A percentile compares a stretch with the other conserved stretches of the same genome.
These are phyloP conservation scores for Scolopax bukidnonensis DNA, from an alignment of 2,797 vertebrate species.

Conservation along the genomic window DNA sequence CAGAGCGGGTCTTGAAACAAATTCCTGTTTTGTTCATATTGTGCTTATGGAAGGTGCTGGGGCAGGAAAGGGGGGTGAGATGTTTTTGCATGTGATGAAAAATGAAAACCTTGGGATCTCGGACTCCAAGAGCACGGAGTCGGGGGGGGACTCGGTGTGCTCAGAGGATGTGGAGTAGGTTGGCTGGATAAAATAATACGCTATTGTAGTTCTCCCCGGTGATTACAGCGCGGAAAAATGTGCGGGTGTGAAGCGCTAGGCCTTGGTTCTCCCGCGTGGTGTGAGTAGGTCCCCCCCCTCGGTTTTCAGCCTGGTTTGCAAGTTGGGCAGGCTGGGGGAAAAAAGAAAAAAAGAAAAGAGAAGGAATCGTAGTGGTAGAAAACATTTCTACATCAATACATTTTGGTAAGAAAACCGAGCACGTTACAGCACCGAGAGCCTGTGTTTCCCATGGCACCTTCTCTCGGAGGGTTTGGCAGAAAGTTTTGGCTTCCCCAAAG, in stretches of 20 bases:
- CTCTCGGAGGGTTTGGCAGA: neutral
- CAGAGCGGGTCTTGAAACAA: neutral
- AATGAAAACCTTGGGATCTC: neutral
- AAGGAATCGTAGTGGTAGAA: neutral
- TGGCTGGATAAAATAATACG: slow-evolving; percentile 44
- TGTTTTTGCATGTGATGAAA: neutral
- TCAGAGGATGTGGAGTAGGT: neutral
- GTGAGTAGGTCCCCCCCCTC: neutral
- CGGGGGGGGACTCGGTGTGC: neutral
- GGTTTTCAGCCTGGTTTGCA: slow-evolving; percentile 26
- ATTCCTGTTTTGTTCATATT: neutral
- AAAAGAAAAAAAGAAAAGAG: neutral
- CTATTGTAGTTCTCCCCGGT: slow-evolving; percentile 53
- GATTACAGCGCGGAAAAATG: slow-evolving; percentile 57
- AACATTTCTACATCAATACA: neutral
- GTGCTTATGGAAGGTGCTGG: neutral
- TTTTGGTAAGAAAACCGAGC: neutral
- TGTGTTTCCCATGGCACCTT: neutral
- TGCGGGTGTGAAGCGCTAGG: neutral
- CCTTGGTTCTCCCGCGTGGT: slow-evolving; percentile 19
- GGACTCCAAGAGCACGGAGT: neutral
- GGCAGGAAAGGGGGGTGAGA: neutral
- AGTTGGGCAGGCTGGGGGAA: neutral
- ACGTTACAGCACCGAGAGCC: neutral
- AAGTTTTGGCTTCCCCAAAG: slow-evolving; percentile 8